A percentile compares a stretch with the other conserved stretches of the same genome.
phyloP scores from a whole-genome alignment of 2,888 invertebrate species.

The Caenorhabditis virilis region DNA sequence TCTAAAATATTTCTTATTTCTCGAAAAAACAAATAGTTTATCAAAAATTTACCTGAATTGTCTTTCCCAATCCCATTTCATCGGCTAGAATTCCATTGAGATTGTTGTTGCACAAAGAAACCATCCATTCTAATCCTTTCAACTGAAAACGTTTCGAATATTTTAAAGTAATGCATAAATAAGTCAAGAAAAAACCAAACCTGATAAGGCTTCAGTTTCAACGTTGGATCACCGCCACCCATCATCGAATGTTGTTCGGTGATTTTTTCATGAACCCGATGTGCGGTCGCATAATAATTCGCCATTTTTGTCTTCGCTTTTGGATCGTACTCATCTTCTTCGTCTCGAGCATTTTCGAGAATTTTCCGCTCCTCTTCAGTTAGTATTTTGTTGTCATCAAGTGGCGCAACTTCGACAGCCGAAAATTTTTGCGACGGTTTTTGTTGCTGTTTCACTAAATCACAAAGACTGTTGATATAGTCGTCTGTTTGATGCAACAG shows the following conservation, averaged over 20 bases:
- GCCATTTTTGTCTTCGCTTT: slow-evolving; percentile 78
- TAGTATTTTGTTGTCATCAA: slow-evolving; percentile 52
- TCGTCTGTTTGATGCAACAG: slow-evolving; percentile 96
- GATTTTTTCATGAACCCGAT: slow-evolving; percentile 87
- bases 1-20: slow-evolving; percentile 75
- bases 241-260: slow-evolving; percentile 89
- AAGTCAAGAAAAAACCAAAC: too few species aligned
- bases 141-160: slow-evolving; percentile 62
- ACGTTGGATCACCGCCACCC: slow-evolving; percentile 78
- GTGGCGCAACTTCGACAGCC: too few species aligned
- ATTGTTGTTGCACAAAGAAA: slow-evolving; percentile 96
- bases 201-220: slow-evolving; percentile 90
- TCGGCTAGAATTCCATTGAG: slow-evolving; percentile 97
- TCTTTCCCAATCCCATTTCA: slow-evolving; percentile 78
- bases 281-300: slow-evolving; percentile 93
- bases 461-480: slow-evolving; percentile 92
- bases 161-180: too few species aligned
- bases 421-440: background rate
- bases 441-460: slow-evolving; percentile 86
- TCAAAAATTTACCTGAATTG: slow-evolving; percentile 25
- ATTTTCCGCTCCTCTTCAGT: slow-evolving; percentile 21
- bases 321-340: slow-evolving; percentile 89
- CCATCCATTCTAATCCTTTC: slow-evolving; percentile 93
- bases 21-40: background rate
- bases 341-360: slow-evolving; percentile 60